Base-by-base conservation (phyloP, 1,140 invertebrate genomes). In the Pseudoatta argentina region DNA sequence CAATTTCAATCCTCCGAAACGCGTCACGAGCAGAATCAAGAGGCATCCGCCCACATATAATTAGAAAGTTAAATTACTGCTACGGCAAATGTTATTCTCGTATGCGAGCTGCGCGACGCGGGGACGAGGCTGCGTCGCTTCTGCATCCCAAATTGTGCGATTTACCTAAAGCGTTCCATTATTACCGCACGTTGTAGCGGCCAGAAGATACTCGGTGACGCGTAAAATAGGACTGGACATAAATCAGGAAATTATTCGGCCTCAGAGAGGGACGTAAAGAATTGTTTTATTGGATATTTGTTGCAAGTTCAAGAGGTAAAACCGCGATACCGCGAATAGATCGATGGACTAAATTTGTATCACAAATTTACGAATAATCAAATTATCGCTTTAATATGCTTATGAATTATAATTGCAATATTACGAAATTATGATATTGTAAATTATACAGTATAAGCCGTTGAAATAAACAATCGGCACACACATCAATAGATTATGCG, bases 21-120 rank as follows among this genome's bases (percentile, higher is more conserved):
- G 57, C 79, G 79, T 83, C 79, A 75, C 69, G 55, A 83, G 14
- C 79, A 83, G 79, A 83, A 83, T 83, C 79, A 75, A 83, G 79
- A 83, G 79, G 79, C 79, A 83, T 82, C 73, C 63, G 63, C 24
- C 39, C 79, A 73, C 79, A 75, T 83, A 83, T 83, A 83, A 83
- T 83, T 83, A 83, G 79, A 83, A 83, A 83, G 79, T 83, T 83
- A 83, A 83, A 83, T 83, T 83, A 83, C 79, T 83, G 69, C 69
- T 39, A 75, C 57, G 79, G 69, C 79, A 83, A 83, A 83, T 83
- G 79, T 83, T 83, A 83, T 83, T 83, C 79, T 48, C 69, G 79
- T 83, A 83, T 83, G 69, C 67, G 53, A 30, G 51, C 48, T 61
- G 79, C 30, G 39, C 79, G 79, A 83, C 79, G 75, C 55, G 39